Conservation (phyloP, 2,797 vertebrate species). For the Xenops minutus region DNA sequence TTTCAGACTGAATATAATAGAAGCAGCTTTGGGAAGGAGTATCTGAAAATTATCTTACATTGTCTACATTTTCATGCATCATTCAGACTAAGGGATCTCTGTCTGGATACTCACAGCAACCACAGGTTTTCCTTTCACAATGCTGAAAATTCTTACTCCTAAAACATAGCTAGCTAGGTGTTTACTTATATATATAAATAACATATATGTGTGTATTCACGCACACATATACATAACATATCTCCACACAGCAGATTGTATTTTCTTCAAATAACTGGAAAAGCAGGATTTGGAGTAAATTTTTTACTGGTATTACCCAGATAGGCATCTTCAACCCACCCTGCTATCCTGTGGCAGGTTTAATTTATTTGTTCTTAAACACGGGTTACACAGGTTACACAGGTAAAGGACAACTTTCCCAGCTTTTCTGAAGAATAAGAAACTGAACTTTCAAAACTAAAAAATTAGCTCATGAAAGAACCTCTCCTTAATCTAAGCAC, state of each 20-base stretch:
- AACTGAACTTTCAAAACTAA: background rate
- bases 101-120: background rate
- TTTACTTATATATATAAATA: background rate
- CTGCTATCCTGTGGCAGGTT: background rate
- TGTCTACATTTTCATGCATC: conserved; percentile 13
- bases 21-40: background rate
- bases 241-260: background rate
- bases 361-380: background rate
- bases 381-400: background rate
- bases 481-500: background rate
- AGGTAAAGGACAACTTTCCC: background rate
- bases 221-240: rapidly evolving
- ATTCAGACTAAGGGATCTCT: background rate
- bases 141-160: background rate
- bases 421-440: background rate
- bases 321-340: background rate
- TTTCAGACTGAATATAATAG: conserved; percentile 29
- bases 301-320: background rate
- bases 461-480: background rate
- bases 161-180: background rate
- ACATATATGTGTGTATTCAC: rapidly evolving
- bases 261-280: background rate
- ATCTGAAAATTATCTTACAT: conserved; percentile 31
- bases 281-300: background rate
- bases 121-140: background rate